These are phyloP conservation scores for Hystrix cristata DNA, from an alignment of 2,113 vertebrate species.

Conservation along the genomic window DNA sequence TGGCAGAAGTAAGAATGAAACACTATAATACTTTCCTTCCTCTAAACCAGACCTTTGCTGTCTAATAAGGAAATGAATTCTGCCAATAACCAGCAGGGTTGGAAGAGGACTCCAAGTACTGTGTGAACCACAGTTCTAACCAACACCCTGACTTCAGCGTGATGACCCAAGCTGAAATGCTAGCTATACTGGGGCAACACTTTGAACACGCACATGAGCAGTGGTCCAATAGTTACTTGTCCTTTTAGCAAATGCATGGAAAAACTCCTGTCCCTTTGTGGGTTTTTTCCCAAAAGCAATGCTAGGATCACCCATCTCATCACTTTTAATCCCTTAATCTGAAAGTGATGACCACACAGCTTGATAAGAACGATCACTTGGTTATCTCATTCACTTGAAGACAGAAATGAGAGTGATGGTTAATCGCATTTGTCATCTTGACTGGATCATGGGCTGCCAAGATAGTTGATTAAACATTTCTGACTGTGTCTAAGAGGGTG, in stretches of 20 bases:
- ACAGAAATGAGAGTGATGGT: not conserved
- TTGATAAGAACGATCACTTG: not conserved
- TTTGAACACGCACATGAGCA: not conserved
- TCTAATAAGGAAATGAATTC: conserved; percentile 30
- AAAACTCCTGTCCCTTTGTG: not conserved
- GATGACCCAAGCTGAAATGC: conserved; percentile 22
- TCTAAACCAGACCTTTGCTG: not conserved
- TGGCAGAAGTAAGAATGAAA: conserved; percentile 4
- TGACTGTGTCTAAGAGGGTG: not conserved
- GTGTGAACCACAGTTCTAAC: not conserved
- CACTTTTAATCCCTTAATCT: conserved; percentile 15
- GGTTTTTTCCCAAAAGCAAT: not conserved
- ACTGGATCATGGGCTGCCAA: not conserved
- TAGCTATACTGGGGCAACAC: not conserved
- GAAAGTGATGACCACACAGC: not conserved
- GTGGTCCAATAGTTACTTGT: not conserved
- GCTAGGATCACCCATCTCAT: not conserved
- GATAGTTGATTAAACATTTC: not conserved
- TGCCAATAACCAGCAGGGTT: not conserved
- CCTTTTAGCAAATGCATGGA: not conserved
- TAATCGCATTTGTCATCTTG: not conserved
- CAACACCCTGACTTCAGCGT: not conserved
- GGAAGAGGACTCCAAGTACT: not conserved
- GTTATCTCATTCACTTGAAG: not conserved
- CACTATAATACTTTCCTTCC: not conserved